phyloP scores from a whole-genome alignment of 1,140 invertebrate genomes.

The Hypothenemus hampei region DNA sequence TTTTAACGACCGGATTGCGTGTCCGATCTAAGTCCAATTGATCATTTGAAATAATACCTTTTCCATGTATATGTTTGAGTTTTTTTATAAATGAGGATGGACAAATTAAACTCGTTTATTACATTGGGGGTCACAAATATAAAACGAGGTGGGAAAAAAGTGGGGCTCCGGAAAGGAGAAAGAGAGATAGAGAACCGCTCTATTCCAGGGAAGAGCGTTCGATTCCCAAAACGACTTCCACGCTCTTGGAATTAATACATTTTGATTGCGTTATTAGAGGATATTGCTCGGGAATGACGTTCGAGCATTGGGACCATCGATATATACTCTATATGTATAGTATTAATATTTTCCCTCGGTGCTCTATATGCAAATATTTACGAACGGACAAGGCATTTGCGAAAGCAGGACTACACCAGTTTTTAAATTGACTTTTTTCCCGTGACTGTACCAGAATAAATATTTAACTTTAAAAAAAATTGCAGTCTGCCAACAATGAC shows the following conservation, averaged over 20 bases:
- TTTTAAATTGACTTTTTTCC: no score
- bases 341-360: neutral
- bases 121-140: no score
- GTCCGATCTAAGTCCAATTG: neutral
- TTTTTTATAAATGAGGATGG: neutral
- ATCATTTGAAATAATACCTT: neutral
- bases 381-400: slow-evolving; percentile 1
- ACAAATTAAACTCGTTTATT: neutral
- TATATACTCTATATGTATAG: neutral
- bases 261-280: slow-evolving; percentile 29
- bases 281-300: slow-evolving; percentile 24
- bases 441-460: no score
- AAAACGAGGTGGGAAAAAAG: no score
- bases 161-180: neutral
- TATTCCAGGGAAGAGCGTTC: slow-evolving; percentile 19
- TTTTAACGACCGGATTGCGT: neutral
- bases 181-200: neutral
- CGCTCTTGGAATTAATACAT: slow-evolving; percentile 29
- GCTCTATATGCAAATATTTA: slow-evolving; percentile 6
- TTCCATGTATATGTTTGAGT: neutral
- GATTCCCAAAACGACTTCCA: slow-evolving; percentile 21
- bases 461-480: no score
- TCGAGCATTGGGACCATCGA: slow-evolving; percentile 17
- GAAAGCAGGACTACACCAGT: no score
- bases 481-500: no score